These are phyloP conservation scores for Streptopelia turtur DNA, from an alignment of 2,797 vertebrate species.

Conservation along the genomic window DNA sequence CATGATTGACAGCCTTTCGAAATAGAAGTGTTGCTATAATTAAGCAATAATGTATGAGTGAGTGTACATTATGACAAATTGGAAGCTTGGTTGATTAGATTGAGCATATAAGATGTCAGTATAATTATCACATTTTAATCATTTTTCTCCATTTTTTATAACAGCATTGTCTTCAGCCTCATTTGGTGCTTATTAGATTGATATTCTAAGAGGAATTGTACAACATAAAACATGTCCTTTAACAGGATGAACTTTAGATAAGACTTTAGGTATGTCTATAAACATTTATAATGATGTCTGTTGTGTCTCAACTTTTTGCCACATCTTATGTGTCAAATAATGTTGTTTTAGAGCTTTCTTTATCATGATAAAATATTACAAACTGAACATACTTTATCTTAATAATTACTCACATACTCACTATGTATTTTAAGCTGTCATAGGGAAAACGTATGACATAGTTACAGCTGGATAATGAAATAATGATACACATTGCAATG, in stretches of 20 bases:
- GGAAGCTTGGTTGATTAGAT: slow-evolving; percentile 84
- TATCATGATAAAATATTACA: slow-evolving; percentile 41
- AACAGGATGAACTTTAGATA: slow-evolving; percentile 81
- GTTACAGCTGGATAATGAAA: slow-evolving; percentile 21
- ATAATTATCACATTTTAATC: slow-evolving; percentile 88
- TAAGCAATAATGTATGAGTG: slow-evolving; percentile 85
- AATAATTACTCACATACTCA: not conserved
- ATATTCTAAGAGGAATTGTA: slow-evolving; percentile 81
- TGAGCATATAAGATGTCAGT: slow-evolving; percentile 84
- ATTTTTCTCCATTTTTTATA: slow-evolving; percentile 85
- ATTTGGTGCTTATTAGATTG: slow-evolving; percentile 86
- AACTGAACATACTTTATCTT: not conserved
- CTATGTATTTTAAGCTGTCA: slow-evolving; percentile 19
- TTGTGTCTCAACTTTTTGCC: slow-evolving; percentile 59
- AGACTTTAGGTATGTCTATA: slow-evolving; percentile 74
- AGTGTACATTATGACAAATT: slow-evolving; percentile 86
- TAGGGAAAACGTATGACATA: not conserved
- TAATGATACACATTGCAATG: not conserved
- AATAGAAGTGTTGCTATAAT: slow-evolving; percentile 83
- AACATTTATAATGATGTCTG: slow-evolving; percentile 73
- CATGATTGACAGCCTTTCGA: slow-evolving; percentile 81
- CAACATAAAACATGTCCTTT: slow-evolving; percentile 83
- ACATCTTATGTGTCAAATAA: slow-evolving; percentile 41
- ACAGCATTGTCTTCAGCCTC: slow-evolving; percentile 84
- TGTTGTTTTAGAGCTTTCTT: slow-evolving; percentile 35